Evolutionary conservation across 2,113 vertebrate species (phyloP).

Genomic region (Ophiodon elongatus): DNA sequence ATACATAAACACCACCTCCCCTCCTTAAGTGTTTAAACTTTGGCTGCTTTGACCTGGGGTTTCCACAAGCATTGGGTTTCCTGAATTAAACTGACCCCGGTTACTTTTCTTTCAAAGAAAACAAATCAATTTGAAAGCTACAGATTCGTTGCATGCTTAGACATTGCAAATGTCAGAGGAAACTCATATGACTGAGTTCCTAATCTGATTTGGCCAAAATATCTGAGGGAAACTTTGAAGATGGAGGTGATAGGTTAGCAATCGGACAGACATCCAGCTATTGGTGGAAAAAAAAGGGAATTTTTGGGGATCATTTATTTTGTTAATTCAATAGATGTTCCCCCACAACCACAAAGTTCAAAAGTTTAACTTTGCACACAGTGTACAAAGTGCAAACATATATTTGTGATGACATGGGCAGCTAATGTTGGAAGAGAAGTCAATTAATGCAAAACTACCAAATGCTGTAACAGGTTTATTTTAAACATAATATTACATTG

Average conservation of each 20-base stretch:
- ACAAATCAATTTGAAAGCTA: slow-evolving; percentile 41
- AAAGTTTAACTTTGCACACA: not conserved
- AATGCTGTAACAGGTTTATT: not conserved
- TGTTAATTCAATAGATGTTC: slow-evolving; percentile 11
- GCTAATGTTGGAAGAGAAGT: not conserved
- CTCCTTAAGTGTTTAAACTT: slow-evolving; percentile 39
- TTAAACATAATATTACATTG: slow-evolving; percentile 9
- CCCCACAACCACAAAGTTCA: not conserved
- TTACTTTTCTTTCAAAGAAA: slow-evolving; percentile 52
- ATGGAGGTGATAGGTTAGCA: slow-evolving; percentile 6
- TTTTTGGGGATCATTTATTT: slow-evolving; percentile 1
- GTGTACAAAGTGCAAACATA: not conserved
- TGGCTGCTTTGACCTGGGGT: slow-evolving; percentile 17
- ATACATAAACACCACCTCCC: slow-evolving; percentile 37
- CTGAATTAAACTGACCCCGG: slow-evolving; percentile 52
- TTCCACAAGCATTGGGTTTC: slow-evolving; percentile 35
- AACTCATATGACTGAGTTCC: not conserved
- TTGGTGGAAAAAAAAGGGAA: not conserved
- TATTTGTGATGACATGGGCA: not conserved
- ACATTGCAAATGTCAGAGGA: slow-evolving; percentile 33
- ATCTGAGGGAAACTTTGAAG: not conserved
- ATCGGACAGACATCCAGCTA: not conserved
- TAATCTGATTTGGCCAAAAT: slow-evolving; percentile 24
- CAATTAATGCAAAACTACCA: not conserved
- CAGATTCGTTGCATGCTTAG: slow-evolving; percentile 20